Percentiles rank a stretch among this genome's conserved stretches.
phyloP scores from a whole-genome alignment of 2,113 vertebrate genomes.

The Brachyhypopomus occidentalis region DNA sequence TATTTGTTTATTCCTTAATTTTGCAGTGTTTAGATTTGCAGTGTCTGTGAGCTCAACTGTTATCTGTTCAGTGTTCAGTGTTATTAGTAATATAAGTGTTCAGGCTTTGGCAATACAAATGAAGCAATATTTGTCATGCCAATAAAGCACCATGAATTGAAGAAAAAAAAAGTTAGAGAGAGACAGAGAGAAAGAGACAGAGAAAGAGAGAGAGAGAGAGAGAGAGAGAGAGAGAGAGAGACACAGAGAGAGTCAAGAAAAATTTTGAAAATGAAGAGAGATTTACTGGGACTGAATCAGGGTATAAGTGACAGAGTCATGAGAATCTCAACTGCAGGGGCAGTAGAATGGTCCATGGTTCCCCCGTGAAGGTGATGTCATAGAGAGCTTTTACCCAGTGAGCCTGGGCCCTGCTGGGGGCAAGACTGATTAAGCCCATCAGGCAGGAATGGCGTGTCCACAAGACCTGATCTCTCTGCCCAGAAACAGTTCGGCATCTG shows the following conservation, averaged over 20 bases:
- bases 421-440: not conserved
- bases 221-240: not conserved
- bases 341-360: not conserved
- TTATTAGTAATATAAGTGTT: too few relatives aligned
- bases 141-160: too few relatives aligned
- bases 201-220: not conserved
- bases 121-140: too few relatives aligned
- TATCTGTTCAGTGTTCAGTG: too few relatives aligned
- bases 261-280: not conserved
- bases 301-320: not conserved
- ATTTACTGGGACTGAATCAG: not conserved
- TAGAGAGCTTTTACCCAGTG: slow-evolving; percentile 7
- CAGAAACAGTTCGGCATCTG: not conserved
- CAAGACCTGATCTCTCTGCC: slow-evolving; percentile 13
- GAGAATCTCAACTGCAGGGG: slow-evolving; percentile 50
- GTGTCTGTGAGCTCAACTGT: too few relatives aligned
- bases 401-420: slow-evolving; percentile 10
- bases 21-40: too few relatives aligned
- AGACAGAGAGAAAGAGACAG: not conserved
- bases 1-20: too few relatives aligned
- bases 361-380: slow-evolving; percentile 37
- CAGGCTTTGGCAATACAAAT: too few relatives aligned
- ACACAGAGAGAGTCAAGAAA: slow-evolving; percentile 43
- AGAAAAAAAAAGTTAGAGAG: too few relatives aligned
- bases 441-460: not conserved